A percentile compares a stretch with the other conserved stretches of the same genome.
Evolutionary conservation across 2,113 vertebrate species (phyloP).

Genomic region (Perca flavescens): DNA sequence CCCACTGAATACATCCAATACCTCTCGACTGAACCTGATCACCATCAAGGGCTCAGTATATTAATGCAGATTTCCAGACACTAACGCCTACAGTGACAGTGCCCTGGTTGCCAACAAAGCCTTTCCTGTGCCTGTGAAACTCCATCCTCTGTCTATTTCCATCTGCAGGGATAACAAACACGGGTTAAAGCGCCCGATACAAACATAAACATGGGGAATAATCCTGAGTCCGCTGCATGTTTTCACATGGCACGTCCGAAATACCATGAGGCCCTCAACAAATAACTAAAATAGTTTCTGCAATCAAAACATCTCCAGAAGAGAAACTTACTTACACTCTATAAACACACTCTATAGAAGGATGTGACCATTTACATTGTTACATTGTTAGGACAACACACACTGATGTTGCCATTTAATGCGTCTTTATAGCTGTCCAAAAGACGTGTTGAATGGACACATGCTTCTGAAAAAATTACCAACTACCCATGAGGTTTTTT

Average conservation of each 20-base stretch:
- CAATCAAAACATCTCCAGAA: constrained; percentile 66
- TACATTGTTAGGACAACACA: constrained; percentile 10
- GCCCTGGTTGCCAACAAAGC: constrained; percentile 43
- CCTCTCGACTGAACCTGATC: constrained; percentile 25
- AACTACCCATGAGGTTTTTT: constrained; percentile 7
- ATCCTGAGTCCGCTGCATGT: constrained; percentile 63
- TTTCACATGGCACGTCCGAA: constrained; percentile 73
- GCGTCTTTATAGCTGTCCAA: not conserved
- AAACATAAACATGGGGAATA: constrained; percentile 73
- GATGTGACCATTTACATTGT: constrained; percentile 31
- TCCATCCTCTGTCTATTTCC: constrained; percentile 71
- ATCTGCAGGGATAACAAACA: constrained; percentile 78
- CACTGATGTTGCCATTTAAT: not conserved
- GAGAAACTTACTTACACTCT: constrained; percentile 22
- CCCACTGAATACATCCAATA: constrained; percentile 32
- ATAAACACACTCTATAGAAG: constrained; percentile 5
- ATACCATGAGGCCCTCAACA: constrained; percentile 67
- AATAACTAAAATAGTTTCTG: constrained; percentile 72
- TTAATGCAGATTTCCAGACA: constrained; percentile 31
- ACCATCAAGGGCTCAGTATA: not conserved
- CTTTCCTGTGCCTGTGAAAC: constrained; percentile 72
- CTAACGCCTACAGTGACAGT: constrained; percentile 38
- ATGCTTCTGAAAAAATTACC: not conserved
- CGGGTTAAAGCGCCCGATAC: constrained; percentile 56
- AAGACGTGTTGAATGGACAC: constrained; percentile 1